Evolutionary conservation across 1,140 invertebrate genomes (phyloP).

Genomic region (Linepithema humile): DNA sequence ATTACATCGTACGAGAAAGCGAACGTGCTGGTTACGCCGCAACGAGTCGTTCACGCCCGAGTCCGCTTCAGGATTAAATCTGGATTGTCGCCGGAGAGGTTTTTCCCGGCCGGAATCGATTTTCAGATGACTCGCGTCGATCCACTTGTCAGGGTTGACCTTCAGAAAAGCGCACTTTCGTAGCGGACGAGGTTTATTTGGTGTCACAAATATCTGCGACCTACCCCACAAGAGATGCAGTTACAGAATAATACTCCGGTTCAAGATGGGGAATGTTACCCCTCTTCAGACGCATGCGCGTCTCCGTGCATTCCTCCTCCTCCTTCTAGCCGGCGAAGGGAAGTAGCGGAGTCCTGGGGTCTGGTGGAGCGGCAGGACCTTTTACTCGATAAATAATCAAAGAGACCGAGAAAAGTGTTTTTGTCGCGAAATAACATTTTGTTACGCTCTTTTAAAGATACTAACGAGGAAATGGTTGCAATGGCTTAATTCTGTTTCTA

Average conservation of each 20-base stretch:
- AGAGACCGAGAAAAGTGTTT: not conserved
- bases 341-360: not conserved
- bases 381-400: constrained; percentile 59
- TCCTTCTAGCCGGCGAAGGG: constrained; percentile 6
- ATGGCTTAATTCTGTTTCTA: not conserved
- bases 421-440: not conserved
- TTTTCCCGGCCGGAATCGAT: not conserved
- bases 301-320: not conserved
- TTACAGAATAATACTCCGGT: constrained; percentile 72
- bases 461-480: not conserved
- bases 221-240: constrained; percentile 73
- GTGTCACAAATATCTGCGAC: constrained; percentile 57
- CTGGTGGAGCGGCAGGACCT: constrained; percentile 2
- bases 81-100: not conserved
- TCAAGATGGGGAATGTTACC: constrained; percentile 64
- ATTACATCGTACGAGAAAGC: constrained; percentile 23
- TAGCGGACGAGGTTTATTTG: constrained; percentile 3
- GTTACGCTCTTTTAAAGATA: not conserved
- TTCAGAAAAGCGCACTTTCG: constrained; percentile 1
- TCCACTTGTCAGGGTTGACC: not conserved
- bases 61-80: not conserved
- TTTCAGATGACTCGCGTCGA: not conserved
- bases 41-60: constrained; percentile 33
- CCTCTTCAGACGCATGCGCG: constrained; percentile 69
- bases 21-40: constrained; percentile 22